A percentile compares a stretch with the other conserved stretches of the same genome.
phyloP scores from a whole-genome alignment of 1,140 invertebrate species.

The Pristionchus pacificus region DNA sequence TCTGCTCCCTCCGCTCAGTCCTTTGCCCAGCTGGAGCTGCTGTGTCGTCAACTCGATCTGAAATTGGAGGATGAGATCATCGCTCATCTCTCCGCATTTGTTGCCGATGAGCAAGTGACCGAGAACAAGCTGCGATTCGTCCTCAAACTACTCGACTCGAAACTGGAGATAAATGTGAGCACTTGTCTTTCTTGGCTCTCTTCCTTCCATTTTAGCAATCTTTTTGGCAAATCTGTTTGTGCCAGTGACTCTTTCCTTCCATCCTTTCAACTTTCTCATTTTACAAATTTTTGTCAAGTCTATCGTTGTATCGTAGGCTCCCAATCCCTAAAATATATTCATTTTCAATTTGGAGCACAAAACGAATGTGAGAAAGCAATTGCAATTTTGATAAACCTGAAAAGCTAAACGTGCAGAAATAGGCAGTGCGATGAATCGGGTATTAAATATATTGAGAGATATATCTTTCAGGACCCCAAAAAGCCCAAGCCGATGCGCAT shows the following conservation, averaged over 20 bases:
- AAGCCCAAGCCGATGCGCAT: constrained; percentile 35
- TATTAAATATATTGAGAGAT: too few species aligned
- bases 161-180: constrained; percentile 28
- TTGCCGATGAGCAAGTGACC: constrained; percentile 24
- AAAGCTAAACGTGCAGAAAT: constrained; percentile 11
- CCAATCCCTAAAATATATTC: too few species aligned
- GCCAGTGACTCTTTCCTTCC: too few species aligned
- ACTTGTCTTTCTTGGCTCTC: background rate
- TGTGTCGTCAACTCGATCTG: constrained; percentile 19
- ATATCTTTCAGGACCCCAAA: constrained; percentile 29
- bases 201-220: background rate
- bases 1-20: constrained; percentile 14
- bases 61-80: constrained; percentile 35
- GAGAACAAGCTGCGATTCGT: constrained; percentile 30
- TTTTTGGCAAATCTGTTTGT: too few species aligned
- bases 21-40: constrained; percentile 8
- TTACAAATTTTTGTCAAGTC: too few species aligned
- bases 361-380: too few species aligned
- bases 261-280: too few species aligned
- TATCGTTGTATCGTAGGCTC: too few species aligned
- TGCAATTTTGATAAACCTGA: background rate
- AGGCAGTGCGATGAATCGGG: background rate
- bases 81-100: constrained; percentile 34
- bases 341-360: too few species aligned
- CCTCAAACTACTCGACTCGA: constrained; percentile 24